These are phyloP conservation scores for Andrena hattorfiana DNA, from an alignment of 2,888 invertebrate species.

Conservation along the genomic window DNA sequence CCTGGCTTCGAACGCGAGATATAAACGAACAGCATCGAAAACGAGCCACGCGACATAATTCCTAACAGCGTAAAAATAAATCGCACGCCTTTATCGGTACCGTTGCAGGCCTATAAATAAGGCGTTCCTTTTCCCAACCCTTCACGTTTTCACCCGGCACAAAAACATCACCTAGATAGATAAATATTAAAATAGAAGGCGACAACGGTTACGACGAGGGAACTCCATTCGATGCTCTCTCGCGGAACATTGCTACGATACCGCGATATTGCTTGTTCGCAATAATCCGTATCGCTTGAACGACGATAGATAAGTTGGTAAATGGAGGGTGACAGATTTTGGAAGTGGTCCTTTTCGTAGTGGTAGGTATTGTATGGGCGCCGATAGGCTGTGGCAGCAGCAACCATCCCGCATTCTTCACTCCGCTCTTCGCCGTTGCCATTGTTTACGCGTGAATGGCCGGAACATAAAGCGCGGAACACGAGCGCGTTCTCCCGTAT, in stretches of 20 bases:
- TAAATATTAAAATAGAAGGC: constrained; percentile 11
- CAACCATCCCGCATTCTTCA: constrained; percentile 61
- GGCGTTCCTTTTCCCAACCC: background rate
- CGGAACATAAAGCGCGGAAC: constrained; percentile 75
- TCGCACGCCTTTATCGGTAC: background rate
- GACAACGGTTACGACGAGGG: background rate
- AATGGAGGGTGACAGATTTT: background rate
- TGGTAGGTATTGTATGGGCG: background rate
- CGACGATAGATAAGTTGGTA: no score
- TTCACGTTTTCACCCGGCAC: background rate
- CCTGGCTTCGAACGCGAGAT: constrained; percentile 9
- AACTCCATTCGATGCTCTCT: background rate
- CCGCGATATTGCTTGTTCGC: no score
- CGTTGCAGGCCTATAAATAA: constrained; percentile 27
- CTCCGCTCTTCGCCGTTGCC: constrained; percentile 53
- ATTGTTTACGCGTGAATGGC: constrained; percentile 77
- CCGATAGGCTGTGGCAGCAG: background rate
- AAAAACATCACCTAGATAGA: background rate
- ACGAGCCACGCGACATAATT: constrained; percentile 15
- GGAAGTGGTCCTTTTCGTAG: constrained; percentile 28
- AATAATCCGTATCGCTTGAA: no score
- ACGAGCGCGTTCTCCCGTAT: constrained; percentile 74
- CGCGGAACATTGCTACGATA: background rate
- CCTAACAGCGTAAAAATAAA: background rate
- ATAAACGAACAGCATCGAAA: background rate